These are phyloP conservation scores for Thaumatotibia leucotreta DNA, from an alignment of 1,140 invertebrate genomes.

Conservation along the genomic window DNA sequence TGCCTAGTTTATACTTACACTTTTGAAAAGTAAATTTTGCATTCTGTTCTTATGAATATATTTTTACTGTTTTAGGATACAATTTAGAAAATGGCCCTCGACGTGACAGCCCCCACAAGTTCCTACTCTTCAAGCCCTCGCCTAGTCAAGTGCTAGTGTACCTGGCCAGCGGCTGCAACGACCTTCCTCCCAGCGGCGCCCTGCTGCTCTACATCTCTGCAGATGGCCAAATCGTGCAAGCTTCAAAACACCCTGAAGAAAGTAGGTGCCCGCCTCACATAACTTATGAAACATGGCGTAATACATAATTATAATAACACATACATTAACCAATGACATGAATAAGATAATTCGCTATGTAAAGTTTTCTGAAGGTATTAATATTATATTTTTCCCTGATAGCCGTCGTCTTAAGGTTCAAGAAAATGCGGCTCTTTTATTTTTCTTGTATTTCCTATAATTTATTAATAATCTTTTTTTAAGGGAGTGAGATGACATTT, in stretches of 20 bases:
- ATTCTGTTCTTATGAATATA: background rate
- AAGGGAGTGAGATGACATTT: no score
- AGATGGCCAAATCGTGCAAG: constrained; percentile 90
- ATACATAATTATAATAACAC: no score
- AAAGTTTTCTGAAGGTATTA: no score
- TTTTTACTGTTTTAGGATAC: constrained; percentile 65
- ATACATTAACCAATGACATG: no score
- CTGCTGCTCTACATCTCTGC: constrained; percentile 95
- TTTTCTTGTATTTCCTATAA: no score
- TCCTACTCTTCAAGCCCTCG: constrained; percentile 96
- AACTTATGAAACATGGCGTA: constrained; percentile 30
- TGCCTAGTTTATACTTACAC: no score
- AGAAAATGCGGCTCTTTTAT: no score
- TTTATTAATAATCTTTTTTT: no score
- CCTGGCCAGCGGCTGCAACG: constrained; percentile 95
- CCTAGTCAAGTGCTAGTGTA: constrained; percentile 96
- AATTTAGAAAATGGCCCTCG: constrained; percentile 83
- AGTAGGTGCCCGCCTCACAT: constrained; percentile 78
- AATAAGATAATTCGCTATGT: no score
- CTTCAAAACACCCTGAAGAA: constrained; percentile 92
- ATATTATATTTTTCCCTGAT: no score
- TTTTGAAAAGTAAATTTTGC: no score
- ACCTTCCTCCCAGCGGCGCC: constrained; percentile 93
- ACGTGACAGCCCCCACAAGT: constrained; percentile 96
- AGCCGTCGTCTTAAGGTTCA: no score